Evolutionary conservation across 2,797 vertebrate species (phyloP).

Genomic region (Sphenodon punctatus): DNA sequence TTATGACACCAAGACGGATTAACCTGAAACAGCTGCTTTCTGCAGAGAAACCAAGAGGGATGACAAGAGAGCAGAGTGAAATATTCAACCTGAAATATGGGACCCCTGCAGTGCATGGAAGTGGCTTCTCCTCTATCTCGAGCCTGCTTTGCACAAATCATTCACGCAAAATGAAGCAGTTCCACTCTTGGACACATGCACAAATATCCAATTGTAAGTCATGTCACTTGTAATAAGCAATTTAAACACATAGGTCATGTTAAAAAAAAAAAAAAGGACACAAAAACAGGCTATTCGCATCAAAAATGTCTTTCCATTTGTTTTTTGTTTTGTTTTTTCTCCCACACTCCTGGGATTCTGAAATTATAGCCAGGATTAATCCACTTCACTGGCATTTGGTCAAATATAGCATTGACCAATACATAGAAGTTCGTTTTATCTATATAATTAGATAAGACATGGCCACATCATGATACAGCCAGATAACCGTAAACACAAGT

Average conservation of each 20-base stretch:
- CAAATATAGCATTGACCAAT: background rate
- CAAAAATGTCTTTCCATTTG: background rate
- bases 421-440: no score
- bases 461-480: no score
- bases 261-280: background rate
- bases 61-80: background rate
- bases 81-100: background rate
- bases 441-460: no score
- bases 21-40: slow-evolving; percentile 3
- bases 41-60: background rate
- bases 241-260: background rate
- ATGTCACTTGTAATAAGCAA: background rate
- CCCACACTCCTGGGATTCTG: background rate
- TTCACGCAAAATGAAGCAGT: background rate
- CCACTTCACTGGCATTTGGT: background rate
- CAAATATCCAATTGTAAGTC: background rate
- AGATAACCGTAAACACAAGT: no score
- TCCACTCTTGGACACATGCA: background rate
- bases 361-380: background rate
- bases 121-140: accelerated
- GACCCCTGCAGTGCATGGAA: background rate
- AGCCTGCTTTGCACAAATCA: background rate
- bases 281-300: background rate
- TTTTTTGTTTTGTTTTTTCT: no score
- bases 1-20: background rate